A percentile compares a stretch with the other conserved stretches of the same genome.
Conservation (phyloP, 1,140 invertebrate species). For the Berghia stephanieae region DNA sequence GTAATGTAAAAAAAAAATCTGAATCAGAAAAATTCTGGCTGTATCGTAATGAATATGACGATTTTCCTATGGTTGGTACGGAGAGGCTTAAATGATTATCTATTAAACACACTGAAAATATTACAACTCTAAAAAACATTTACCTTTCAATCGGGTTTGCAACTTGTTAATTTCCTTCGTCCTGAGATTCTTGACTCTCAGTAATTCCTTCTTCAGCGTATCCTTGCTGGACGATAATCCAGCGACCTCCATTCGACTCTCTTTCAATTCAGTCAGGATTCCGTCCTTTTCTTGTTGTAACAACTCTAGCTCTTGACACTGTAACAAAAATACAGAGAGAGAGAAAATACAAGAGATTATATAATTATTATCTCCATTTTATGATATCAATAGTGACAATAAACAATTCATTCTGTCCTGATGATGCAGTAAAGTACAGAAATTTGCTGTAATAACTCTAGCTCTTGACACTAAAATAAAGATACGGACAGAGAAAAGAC, state of each 20-base stretch:
- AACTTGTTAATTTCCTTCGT: slow-evolving; percentile 53
- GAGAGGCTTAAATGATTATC: too few species aligned
- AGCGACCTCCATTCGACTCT: slow-evolving; percentile 56
- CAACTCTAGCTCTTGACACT: slow-evolving; percentile 46
- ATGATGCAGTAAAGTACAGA: too few species aligned
- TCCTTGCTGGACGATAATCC: slow-evolving; percentile 48
- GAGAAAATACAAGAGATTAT: not conserved
- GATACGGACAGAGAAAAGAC: not conserved
- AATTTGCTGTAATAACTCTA: slow-evolving; percentile 47
- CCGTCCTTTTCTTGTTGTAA: slow-evolving; percentile 54
- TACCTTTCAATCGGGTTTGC: slow-evolving; percentile 56
- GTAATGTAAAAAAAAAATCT: too few species aligned
- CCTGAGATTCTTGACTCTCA: slow-evolving; percentile 41
- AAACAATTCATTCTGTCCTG: too few species aligned
- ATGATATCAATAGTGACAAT: too few species aligned
- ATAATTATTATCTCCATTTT: too few species aligned
- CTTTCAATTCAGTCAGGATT: slow-evolving; percentile 53
- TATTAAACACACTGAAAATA: not conserved
- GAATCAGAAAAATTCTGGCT: too few species aligned
- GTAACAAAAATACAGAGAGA: too few species aligned
- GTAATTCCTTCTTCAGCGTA: slow-evolving; percentile 45
- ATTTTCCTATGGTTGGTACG: too few species aligned
- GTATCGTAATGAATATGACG: too few species aligned
- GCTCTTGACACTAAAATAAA: slow-evolving; percentile 44
- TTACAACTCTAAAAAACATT: not conserved